A percentile compares a stretch with the other conserved stretches of the same genome.
Evolutionary conservation across 1,140 invertebrate genomes (phyloP).

Genomic region (Drosophila parabipectinata): DNA sequence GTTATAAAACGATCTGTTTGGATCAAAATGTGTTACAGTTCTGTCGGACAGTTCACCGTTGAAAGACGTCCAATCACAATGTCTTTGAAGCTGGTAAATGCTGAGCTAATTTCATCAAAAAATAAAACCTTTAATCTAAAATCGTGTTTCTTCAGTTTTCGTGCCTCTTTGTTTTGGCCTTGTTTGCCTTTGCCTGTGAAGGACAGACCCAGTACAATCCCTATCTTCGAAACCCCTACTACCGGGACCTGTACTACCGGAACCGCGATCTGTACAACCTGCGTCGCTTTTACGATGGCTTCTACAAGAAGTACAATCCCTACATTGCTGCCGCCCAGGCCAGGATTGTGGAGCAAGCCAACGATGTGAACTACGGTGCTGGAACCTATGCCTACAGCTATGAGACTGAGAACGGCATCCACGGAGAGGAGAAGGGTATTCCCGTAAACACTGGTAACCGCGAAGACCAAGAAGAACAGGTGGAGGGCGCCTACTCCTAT

Average conservation of each 20-base stretch:
- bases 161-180: constrained; percentile 47
- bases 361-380: constrained; percentile 48
- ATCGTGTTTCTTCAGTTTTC: constrained; percentile 37
- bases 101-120: background rate
- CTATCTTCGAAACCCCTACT: constrained; percentile 56
- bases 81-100: constrained; percentile 68
- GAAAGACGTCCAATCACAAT: constrained; percentile 39
- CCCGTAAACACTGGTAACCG: constrained; percentile 80
- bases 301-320: constrained; percentile 76
- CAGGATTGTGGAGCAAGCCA: constrained; percentile 57
- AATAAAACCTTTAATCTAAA: constrained; percentile 1
- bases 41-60: constrained; percentile 49
- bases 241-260: constrained; percentile 66
- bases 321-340: constrained; percentile 61
- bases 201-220: constrained; percentile 65
- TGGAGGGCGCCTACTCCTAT: constrained; percentile 73
- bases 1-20: constrained; percentile 61
- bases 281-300: constrained; percentile 73
- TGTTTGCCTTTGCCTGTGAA: constrained; percentile 46
- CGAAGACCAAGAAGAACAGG: constrained; percentile 63
- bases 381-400: constrained; percentile 68
- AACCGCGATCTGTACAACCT: constrained; percentile 77
- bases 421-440: constrained; percentile 85
- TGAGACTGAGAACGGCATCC: constrained; percentile 86
- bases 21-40: constrained; percentile 62